phyloP scores from a whole-genome alignment of 2,888 invertebrate genomes.

The Eupithecia centaureata region DNA sequence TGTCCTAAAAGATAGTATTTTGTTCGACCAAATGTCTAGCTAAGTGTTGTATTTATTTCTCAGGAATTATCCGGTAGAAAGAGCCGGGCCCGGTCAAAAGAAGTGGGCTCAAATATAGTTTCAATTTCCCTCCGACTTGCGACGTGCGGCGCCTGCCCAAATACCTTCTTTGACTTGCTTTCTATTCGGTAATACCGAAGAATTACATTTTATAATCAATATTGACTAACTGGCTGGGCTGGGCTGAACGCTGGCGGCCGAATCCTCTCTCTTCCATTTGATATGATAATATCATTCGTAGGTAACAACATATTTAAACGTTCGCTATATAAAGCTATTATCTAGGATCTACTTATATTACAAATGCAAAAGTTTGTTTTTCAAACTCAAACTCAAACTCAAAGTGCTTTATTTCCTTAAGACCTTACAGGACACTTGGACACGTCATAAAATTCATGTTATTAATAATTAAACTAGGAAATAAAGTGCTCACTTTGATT shows the following conservation, averaged over 20 bases:
- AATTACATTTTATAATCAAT: constrained; percentile 44
- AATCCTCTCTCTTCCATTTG: neutral
- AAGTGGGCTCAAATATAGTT: constrained; percentile 81
- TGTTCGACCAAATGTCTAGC: constrained; percentile 51
- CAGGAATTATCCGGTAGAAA: constrained; percentile 68
- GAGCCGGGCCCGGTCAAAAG: constrained; percentile 72
- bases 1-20: neutral
- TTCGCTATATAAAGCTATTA: too few species aligned
- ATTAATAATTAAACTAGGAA: too few species aligned
- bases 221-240: constrained; percentile 1
- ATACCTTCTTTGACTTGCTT: constrained; percentile 61
- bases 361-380: too few species aligned
- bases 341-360: too few species aligned
- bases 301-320: neutral
- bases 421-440: too few species aligned
- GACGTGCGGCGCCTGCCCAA: constrained; percentile 69
- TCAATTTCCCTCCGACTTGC: constrained; percentile 72
- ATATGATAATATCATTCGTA: too few species aligned
- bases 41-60: constrained; percentile 71
- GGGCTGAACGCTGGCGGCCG: neutral
- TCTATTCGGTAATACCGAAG: constrained; percentile 28
- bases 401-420: too few species aligned
- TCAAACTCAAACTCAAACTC: too few species aligned
- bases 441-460: too few species aligned
- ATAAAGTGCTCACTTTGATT: too few species aligned